Conservation (phyloP, 1,140 invertebrate genomes). For the Hermetia illucens region DNA sequence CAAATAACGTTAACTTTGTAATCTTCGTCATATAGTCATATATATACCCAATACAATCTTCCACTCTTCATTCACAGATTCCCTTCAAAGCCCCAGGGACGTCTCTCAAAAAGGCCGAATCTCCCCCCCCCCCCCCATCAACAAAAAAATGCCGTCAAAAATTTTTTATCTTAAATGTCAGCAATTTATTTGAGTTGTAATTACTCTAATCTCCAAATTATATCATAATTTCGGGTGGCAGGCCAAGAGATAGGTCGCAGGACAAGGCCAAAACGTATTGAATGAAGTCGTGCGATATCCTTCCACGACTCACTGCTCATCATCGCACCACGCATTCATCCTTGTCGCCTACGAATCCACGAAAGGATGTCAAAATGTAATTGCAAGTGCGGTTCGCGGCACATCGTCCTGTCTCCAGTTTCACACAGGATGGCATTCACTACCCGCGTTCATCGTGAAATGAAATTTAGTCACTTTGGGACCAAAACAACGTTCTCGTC, state of each 20-base stretch:
- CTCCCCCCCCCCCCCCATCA: no score
- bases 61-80: no score
- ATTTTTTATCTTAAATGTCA: background rate
- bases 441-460: background rate
- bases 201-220: background rate
- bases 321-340: background rate
- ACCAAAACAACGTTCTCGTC: background rate
- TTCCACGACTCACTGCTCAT: background rate
- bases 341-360: background rate
- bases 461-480: background rate
- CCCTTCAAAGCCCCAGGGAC: no score
- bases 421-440: background rate
- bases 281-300: background rate
- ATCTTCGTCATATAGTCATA: no score
- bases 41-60: no score
- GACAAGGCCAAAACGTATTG: background rate
- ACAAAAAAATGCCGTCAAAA: background rate
- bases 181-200: background rate
- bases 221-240: background rate
- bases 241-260: background rate
- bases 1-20: no score
- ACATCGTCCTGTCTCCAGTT: background rate
- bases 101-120: no score
- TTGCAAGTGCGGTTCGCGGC: background rate
- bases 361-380: no score